Evolutionary conservation across 2,888 invertebrate species (phyloP).

Genomic region (Chymomyza procnemis): DNA sequence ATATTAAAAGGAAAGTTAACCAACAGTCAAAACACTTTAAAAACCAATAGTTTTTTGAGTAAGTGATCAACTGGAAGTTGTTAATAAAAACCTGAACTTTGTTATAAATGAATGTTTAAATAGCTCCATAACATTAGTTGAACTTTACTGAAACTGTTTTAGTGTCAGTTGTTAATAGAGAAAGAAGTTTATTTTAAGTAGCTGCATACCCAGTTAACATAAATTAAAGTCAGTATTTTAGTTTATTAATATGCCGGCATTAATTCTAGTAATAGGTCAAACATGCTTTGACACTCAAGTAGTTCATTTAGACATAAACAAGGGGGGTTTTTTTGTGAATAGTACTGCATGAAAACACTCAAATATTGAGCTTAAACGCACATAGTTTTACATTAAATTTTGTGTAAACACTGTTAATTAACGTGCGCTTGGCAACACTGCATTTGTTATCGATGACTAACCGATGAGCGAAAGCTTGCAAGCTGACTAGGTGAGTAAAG

Average conservation of each 20-base stretch:
- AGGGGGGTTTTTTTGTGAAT: too few relatives aligned
- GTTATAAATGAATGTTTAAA: background rate
- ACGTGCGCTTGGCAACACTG: too few relatives aligned
- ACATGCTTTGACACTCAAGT: conserved; percentile 10
- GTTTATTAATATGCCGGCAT: background rate
- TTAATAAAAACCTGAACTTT: too few relatives aligned
- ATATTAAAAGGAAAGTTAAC: too few relatives aligned
- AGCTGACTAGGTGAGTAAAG: background rate
- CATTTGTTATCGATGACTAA: background rate
- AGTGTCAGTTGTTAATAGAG: background rate
- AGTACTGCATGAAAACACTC: too few relatives aligned
- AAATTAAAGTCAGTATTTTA: background rate
- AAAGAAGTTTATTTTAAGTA: background rate
- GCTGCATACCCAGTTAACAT: background rate
- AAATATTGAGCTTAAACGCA: too few relatives aligned
- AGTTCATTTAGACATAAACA: too few relatives aligned
- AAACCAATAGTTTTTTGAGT: too few relatives aligned
- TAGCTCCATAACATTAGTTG: background rate
- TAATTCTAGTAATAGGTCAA: background rate
- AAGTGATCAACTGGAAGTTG: too few relatives aligned
- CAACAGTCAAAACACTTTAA: too few relatives aligned
- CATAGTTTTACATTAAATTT: too few relatives aligned
- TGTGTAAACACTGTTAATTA: too few relatives aligned
- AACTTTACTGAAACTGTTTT: background rate
- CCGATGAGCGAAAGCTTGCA: background rate